phyloP scores from a whole-genome alignment of 2,797 vertebrate genomes.

The Cheirogaleus major region DNA sequence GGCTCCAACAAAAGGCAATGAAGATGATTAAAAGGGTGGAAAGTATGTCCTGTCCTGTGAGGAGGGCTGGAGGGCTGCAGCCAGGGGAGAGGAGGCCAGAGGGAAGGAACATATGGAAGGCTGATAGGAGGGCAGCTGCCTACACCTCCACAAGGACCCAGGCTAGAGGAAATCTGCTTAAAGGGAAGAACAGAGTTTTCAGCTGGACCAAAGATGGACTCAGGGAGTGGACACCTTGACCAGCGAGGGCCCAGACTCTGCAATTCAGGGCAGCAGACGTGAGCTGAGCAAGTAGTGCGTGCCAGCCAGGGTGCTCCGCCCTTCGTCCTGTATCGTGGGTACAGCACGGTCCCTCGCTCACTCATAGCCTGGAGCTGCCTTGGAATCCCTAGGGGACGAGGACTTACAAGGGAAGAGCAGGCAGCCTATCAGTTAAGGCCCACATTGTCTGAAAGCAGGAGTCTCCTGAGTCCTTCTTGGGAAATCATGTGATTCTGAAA shows the following conservation, averaged over 20 bases:
- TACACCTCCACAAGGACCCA: background rate
- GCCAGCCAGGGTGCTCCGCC: rapidly evolving
- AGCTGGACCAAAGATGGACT: background rate
- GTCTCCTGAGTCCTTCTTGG: background rate
- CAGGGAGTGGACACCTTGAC: background rate
- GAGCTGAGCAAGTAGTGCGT: background rate
- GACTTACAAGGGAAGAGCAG: background rate
- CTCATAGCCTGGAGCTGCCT: background rate
- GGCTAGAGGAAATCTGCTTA: background rate
- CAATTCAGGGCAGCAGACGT: background rate
- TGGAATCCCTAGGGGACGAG: background rate
- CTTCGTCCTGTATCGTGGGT: background rate
- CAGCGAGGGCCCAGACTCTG: background rate
- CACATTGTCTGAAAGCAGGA: background rate
- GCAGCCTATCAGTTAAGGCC: background rate
- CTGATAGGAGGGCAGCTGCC: background rate
- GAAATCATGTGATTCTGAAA: background rate
- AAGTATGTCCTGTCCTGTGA: constrained; percentile 70
- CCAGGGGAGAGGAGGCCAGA: background rate
- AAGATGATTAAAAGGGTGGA: constrained; percentile 75
- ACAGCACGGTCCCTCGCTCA: rapidly evolving
- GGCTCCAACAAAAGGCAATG: constrained; percentile 65
- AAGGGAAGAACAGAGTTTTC: background rate
- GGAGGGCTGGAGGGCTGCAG: background rate
- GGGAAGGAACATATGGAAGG: background rate